Base-by-base conservation (phyloP, 2,888 invertebrate genomes). In the Sialis fuliginosa region DNA sequence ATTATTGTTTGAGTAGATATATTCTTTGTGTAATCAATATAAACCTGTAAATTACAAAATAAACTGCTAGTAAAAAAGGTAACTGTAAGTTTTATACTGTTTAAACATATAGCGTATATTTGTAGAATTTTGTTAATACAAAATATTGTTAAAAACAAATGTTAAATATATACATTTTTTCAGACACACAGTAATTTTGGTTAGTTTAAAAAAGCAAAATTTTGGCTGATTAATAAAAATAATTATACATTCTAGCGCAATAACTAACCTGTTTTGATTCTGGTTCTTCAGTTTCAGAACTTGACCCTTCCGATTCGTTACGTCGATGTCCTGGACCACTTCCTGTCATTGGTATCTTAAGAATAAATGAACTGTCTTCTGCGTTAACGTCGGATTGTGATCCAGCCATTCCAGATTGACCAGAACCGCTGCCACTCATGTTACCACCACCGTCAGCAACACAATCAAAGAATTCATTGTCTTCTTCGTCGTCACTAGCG, bases 401-500 rank as follows among this genome's bases (percentile, higher is more conserved):
- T 45, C 48, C 49, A 39, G 52, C 50, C 52, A 62, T 64, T 34
- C 66, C 68, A 56, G 69, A 72, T 62, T 75, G 67, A 6, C 76
- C 76, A 39, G 47, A 33, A 45, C 33, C 48, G 45, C 39, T 40
- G 32, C 10, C 37, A 34, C 44, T 42, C 30, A 39, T 45, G 32
- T 22, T 45, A 33, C 58, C 59, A 46, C 60, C 60, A 50, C 64
- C 64, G 4, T 66, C 60, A 57, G 61, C 56, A 62, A 55, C 50
- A 61, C 66, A 59, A 61, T 81, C 81, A 57, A 80, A 83, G 64
- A 81, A 82, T 58, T 82, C 81, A 61, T 78, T 79, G 55, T 84
- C 82, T 57, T 82, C 83, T 62, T 84, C 83, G 62, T 80, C 74
- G 47, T 68, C 77, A 49, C 63, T 71, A 56, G 53, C 70, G 61